phyloP scores from a whole-genome alignment of 2,888 invertebrate species.

The Fabriciana adippe region DNA sequence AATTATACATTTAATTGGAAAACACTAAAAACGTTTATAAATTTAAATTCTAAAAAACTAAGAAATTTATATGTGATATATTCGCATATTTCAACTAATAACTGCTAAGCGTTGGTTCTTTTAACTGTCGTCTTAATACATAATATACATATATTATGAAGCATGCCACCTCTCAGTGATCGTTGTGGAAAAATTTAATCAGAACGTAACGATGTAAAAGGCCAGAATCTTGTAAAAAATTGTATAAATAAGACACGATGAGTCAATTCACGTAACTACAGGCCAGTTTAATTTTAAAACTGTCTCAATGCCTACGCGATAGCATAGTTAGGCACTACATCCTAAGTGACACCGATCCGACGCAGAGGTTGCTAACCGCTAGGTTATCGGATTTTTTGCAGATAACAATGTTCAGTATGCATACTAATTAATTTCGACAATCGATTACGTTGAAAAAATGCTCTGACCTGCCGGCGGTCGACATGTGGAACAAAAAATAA shows the following conservation, averaged over 20 bases:
- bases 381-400: constrained; percentile 44
- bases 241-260: background rate
- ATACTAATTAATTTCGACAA: constrained; percentile 50
- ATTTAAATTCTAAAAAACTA: no score
- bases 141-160: no score
- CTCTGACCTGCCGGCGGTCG: constrained; percentile 20
- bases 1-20: no score
- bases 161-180: no score
- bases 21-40: no score
- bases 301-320: constrained; percentile 1
- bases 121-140: no score
- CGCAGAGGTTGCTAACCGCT: constrained; percentile 35
- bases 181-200: no score
- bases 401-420: constrained; percentile 39
- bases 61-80: no score
- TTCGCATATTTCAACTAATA: no score
- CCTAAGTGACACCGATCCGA: constrained; percentile 26
- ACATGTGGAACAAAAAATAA: constrained; percentile 6
- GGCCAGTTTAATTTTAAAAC: background rate
- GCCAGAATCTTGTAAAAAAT: background rate
- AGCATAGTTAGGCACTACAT: constrained; percentile 14
- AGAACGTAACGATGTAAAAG: no score
- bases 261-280: constrained; percentile 9
- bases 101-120: no score
- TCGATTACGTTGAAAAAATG: constrained; percentile 36